Percentiles rank a stretch among this genome's conserved stretches.
Evolutionary conservation across 2,113 vertebrate species (phyloP).

Genomic region (Sakesphorus luctuosus): DNA sequence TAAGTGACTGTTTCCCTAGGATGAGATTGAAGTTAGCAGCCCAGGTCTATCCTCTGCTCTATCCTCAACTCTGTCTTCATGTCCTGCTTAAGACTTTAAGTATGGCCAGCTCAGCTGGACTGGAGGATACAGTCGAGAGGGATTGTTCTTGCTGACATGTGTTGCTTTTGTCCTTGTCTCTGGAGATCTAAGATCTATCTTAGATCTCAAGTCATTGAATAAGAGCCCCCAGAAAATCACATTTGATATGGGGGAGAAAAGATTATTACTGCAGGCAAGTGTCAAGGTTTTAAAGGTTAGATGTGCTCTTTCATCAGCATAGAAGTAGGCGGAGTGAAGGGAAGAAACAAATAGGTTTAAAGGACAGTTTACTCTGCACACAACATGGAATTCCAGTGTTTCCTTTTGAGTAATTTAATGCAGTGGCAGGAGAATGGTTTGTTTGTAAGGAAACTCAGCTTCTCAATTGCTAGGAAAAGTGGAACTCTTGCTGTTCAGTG

Average conservation of each 20-base stretch:
- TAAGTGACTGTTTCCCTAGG: background rate
- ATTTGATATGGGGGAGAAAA: background rate
- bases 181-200: background rate
- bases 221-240: background rate
- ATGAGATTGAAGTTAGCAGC: background rate
- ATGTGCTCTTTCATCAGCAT: background rate
- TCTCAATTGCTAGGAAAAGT: background rate
- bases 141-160: background rate
- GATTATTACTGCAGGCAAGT: background rate
- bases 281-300: background rate
- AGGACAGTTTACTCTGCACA: background rate
- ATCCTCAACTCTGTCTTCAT: background rate
- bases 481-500: slow-evolving; percentile 6
- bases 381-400: background rate
- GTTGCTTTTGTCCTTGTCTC: background rate
- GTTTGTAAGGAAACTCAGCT: background rate
- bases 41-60: background rate
- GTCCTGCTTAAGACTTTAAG: background rate
- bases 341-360: background rate
- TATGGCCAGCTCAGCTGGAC: background rate
- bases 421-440: background rate
- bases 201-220: background rate
- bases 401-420: background rate
- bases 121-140: background rate
- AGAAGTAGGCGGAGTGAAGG: background rate